phyloP scores from a whole-genome alignment of 1,140 invertebrate species.

The Thrips palmi region DNA sequence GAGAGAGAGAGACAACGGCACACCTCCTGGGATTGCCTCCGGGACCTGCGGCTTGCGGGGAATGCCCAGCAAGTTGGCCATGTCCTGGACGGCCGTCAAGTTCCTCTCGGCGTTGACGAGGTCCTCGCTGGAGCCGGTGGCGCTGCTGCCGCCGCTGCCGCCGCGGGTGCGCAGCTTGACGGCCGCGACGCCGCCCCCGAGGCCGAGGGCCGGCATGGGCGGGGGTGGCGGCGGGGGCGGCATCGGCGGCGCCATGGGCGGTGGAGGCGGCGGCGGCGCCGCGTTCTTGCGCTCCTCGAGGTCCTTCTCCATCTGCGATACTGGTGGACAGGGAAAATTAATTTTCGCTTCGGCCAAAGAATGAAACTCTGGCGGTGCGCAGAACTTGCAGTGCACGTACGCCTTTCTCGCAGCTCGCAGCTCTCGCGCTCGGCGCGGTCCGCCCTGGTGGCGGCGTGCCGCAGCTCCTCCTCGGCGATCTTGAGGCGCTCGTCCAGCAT shows the following conservation, averaged over 20 bases:
- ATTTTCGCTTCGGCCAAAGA: no score
- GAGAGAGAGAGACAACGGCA: conserved; percentile 2
- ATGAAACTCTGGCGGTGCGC: no score
- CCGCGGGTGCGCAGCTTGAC: conserved; percentile 19
- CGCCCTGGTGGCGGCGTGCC: neutral
- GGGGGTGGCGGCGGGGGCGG: conserved; percentile 18
- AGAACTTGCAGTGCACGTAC: neutral
- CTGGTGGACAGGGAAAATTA: conserved; percentile 14
- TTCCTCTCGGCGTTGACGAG: conserved; percentile 6
- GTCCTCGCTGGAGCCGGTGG: conserved; percentile 14
- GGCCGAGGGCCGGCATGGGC: conserved; percentile 4
- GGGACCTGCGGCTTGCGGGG: conserved; percentile 24
- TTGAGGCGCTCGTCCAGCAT: conserved; percentile 48
- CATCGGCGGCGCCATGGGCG: conserved; percentile 24
- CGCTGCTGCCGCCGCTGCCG: conserved; percentile 20
- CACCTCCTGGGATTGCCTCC: conserved; percentile 22
- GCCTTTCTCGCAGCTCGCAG: neutral
- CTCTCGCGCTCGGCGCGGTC: neutral
- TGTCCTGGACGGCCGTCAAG: conserved; percentile 28
- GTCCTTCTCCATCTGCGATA: conserved; percentile 23
- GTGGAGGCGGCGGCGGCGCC: conserved; percentile 24
- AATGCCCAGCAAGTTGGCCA: conserved; percentile 37
- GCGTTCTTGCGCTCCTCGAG: conserved; percentile 9
- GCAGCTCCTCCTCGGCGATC: conserved; percentile 20
- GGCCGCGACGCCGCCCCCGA: conserved; percentile 13